phyloP scores from a whole-genome alignment of 1,140 invertebrate genomes.

The Andricus grossulariae region DNA sequence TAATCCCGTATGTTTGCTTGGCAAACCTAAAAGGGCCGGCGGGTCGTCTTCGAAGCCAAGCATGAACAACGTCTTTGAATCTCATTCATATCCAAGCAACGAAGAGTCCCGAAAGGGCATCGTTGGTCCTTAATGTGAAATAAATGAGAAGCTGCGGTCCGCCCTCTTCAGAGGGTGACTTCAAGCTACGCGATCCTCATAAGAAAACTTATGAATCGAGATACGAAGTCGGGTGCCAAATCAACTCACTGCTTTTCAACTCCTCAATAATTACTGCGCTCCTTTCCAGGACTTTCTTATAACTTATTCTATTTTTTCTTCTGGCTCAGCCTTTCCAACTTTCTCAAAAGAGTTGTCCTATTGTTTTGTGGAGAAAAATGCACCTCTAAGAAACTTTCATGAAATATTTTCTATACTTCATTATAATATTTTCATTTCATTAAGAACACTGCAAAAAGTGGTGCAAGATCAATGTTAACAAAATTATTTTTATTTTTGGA shows the following conservation, averaged over 20 bases:
- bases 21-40: slow-evolving; percentile 48
- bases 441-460: too few species aligned
- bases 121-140: slow-evolving; percentile 56
- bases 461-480: too few species aligned
- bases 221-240: neutral
- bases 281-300: neutral
- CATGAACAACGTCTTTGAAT: slow-evolving; percentile 64
- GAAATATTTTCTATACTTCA: too few species aligned
- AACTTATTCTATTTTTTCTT: too few species aligned
- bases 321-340: too few species aligned
- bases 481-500: too few species aligned
- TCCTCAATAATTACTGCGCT: slow-evolving; percentile 3
- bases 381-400: too few species aligned
- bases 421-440: too few species aligned
- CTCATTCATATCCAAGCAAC: slow-evolving; percentile 58
- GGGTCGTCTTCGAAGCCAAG: slow-evolving; percentile 35
- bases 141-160: slow-evolving; percentile 45
- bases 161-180: neutral
- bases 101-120: slow-evolving; percentile 48
- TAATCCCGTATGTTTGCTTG: slow-evolving; percentile 69
- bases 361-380: too few species aligned
- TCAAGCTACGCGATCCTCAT: neutral
- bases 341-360: too few species aligned
- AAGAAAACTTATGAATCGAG: slow-evolving; percentile 29
- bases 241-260: neutral